A percentile compares a stretch with the other conserved stretches of the same genome.
Evolutionary conservation across 2,888 invertebrate species (phyloP).

Genomic region (Barypeithes pellucidus): DNA sequence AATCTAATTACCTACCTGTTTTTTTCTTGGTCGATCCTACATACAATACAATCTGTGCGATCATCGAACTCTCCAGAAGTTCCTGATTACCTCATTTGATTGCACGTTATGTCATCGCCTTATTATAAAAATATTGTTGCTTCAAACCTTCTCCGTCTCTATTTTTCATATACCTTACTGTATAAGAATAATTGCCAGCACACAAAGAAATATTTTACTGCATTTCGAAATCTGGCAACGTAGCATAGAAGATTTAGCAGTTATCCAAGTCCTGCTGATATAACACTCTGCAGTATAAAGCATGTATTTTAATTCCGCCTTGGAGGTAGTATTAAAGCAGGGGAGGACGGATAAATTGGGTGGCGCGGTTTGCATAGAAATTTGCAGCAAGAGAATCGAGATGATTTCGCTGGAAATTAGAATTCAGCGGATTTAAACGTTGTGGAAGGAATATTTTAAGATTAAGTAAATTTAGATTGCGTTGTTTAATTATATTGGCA

Average conservation of each 20-base stretch:
- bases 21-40: no score
- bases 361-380: slow-evolving; percentile 50
- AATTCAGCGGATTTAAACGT: slow-evolving; percentile 34
- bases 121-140: not conserved
- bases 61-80: no score
- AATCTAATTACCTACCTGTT: no score
- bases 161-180: not conserved
- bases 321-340: slow-evolving; percentile 39
- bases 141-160: not conserved
- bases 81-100: no score
- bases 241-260: slow-evolving; percentile 35
- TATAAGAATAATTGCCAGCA: not conserved
- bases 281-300: slow-evolving; percentile 44
- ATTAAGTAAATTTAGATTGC: slow-evolving; percentile 11
- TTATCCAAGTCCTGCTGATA: slow-evolving; percentile 36
- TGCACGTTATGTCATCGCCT: not conserved
- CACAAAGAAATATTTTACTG: not conserved
- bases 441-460: slow-evolving; percentile 32
- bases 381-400: slow-evolving; percentile 38
- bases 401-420: slow-evolving; percentile 37
- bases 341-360: slow-evolving; percentile 41
- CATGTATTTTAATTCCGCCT: slow-evolving; percentile 49
- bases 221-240: slow-evolving; percentile 22
- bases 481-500: not conserved
- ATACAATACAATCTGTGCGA: no score